Evolutionary conservation across 2,888 invertebrate genomes (phyloP), one percentile per base, ranked within the genome.

Genomic region (Helicoverpa assulta): DNA sequence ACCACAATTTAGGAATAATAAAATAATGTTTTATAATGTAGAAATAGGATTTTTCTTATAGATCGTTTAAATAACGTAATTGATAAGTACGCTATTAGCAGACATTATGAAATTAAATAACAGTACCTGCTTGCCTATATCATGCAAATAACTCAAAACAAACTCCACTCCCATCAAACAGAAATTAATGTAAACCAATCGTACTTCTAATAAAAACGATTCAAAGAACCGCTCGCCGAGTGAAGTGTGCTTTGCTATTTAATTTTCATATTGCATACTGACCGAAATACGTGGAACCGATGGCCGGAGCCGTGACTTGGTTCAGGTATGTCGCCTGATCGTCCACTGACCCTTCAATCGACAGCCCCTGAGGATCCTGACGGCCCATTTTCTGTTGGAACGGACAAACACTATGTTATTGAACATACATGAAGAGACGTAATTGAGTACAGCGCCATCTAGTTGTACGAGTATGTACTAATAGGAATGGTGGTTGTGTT

Each of bases 261-360:
- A 85, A 84, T 84, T 90, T 92, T 90, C 89, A 91, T 89, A 89
- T 86, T 88, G 89, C 88, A 90, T 93, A 94, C 95, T 95, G 90
- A 95, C 95, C 95, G 90, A 88, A 90, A 92, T 94, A 95, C 93
- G 93, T 87, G 88, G 95, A 94, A 92, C 90, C 89, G 87, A 92
- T 87, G 86, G 87, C 76, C 7, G 85, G 73, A 52, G 86, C 88
- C 91, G 93, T 93, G 93, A 93, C 92, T 90, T 93, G 94, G 87
- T 87, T 94, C 72, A 89, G 85, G 87, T 83, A 85, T 80, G 91
- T 88, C 75, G 83, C 78, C 80, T 89, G 88, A 79, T 88, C 86
- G 86, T 90, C 87, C 90, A 92, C 87, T 86, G 92, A 89, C 89
- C 90, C 89, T 76, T 91, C 93, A 74, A 87, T 82, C 70, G 89